phyloP scores from a whole-genome alignment of 2,888 invertebrate genomes.

The Pammene fasciana region DNA sequence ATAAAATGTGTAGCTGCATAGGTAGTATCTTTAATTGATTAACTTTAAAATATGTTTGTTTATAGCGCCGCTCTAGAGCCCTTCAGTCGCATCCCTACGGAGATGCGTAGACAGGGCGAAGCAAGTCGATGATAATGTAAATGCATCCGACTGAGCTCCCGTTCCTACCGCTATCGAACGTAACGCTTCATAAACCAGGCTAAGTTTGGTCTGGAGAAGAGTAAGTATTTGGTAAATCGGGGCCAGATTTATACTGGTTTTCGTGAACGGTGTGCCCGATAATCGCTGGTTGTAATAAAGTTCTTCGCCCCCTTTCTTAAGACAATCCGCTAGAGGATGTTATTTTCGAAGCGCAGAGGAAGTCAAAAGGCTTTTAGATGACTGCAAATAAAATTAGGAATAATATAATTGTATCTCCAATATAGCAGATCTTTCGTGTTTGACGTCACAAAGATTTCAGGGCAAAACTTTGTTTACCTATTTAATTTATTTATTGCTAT shows the following conservation, averaged over 20 bases:
- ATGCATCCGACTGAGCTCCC: conserved; percentile 54
- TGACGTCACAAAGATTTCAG: no score
- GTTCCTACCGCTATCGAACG: background rate
- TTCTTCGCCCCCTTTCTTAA: conserved; percentile 50
- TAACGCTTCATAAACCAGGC: background rate
- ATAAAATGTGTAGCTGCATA: no score
- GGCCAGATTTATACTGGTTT: background rate
- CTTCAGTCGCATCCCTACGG: conserved; percentile 54
- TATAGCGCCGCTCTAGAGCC: conserved; percentile 45
- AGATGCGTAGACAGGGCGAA: conserved; percentile 56
- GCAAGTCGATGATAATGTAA: conserved; percentile 64
- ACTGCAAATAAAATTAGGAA: conserved; percentile 43
- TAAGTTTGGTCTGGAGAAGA: background rate
- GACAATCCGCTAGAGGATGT: conserved; percentile 55
- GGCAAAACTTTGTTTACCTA: no score
- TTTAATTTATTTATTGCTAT: no score
- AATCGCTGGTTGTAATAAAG: background rate
- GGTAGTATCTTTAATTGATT: background rate
- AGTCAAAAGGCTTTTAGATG: conserved; percentile 48
- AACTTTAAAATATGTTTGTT: conserved; percentile 13
- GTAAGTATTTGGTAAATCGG: background rate
- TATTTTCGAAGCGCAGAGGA: conserved; percentile 54
- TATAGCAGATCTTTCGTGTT: no score
- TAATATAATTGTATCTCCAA: no score
- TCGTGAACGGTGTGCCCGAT: background rate